Evolutionary conservation across 1,140 invertebrate species (phyloP).

Genomic region (Centruroides vittatus): DNA sequence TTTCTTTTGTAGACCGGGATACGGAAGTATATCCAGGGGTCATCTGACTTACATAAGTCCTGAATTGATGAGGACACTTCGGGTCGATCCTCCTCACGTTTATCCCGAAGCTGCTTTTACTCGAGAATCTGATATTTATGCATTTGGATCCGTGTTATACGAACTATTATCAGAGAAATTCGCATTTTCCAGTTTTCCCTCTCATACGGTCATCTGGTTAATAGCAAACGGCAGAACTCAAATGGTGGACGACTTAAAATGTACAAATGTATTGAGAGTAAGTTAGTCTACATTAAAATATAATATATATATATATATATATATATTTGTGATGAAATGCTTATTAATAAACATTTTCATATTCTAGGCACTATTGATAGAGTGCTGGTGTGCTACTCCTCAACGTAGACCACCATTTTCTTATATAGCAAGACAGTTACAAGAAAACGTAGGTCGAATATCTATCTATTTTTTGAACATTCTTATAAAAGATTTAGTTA

Average conservation of each 20-base stretch:
- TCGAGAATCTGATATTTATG: slow-evolving; percentile 28
- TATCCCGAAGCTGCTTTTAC: slow-evolving; percentile 17
- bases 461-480: neutral
- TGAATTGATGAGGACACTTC: slow-evolving; percentile 27
- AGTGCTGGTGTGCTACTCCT: slow-evolving; percentile 24
- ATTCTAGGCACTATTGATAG: slow-evolving; percentile 20
- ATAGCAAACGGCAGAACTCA: slow-evolving; percentile 25
- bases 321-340: neutral
- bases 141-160: slow-evolving; percentile 32
- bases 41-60: slow-evolving; percentile 31
- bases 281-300: neutral
- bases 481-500: neutral
- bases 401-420: slow-evolving; percentile 23
- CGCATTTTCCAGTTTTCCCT: slow-evolving; percentile 23
- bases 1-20: slow-evolving; percentile 20
- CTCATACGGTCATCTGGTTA: slow-evolving; percentile 28
- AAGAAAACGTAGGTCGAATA: slow-evolving; percentile 13
- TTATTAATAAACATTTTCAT: neutral
- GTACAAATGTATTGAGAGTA: neutral
- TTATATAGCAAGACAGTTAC: slow-evolving; percentile 19
- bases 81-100: slow-evolving; percentile 24
- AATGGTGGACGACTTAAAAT: slow-evolving; percentile 23
- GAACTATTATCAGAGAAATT: slow-evolving; percentile 27
- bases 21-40: slow-evolving; percentile 27
- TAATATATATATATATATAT: neutral